Base-by-base conservation (phyloP, 2,113 vertebrate species). In the Girardinichthys multiradiatus region DNA sequence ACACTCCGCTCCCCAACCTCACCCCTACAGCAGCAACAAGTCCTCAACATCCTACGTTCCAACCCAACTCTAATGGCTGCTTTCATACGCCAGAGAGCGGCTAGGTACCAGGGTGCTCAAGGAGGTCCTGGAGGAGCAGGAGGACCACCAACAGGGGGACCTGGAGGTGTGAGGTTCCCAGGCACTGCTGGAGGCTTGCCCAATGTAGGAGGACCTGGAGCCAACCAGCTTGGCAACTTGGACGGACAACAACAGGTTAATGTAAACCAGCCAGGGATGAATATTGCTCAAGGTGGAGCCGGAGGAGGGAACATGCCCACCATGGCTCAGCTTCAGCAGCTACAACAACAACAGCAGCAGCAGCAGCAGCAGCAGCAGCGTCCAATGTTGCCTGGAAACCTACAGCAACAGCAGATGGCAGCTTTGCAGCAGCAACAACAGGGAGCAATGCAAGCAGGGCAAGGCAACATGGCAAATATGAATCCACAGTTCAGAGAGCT, bases 61-160 rank as follows among this genome's bases (percentile, higher is more conserved):
- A 99, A 98, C 83, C 98, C 98, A 31, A 96, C 97, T 67, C 95
- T 99, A 30, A 95, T 99, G 94, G 97, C 98, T 0, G 97, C 98
- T 6, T 99, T 99, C 87, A 98, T 99, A 86, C 98, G 97, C 83
- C 97, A 99, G 88, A 94, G 98, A 76, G 96, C 88, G 0, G 96
- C 97, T 86, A 95, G 96, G 84, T 99, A 99, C 2, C 95, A 95
- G 0, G 95, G 94, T 0, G 94, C 69, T 31, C 95, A 95, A 28
- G 91, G 87, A 4, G 88, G 77, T 9, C 72, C 86, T 24, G 93
- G 75, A 33, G 31, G 31, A 6, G 3, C 31, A 33, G 31, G 42
- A 17, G 42, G 42, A 5, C 42, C 42, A 4, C 42, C 42, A 17
- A 17, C 93, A 2, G 95, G 94, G 4, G 91, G 9, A 2, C 24